Percentiles rank a stretch among this genome's conserved stretches.
phyloP scores from a whole-genome alignment of 2,888 invertebrate species.

The Onchidella celtica region DNA sequence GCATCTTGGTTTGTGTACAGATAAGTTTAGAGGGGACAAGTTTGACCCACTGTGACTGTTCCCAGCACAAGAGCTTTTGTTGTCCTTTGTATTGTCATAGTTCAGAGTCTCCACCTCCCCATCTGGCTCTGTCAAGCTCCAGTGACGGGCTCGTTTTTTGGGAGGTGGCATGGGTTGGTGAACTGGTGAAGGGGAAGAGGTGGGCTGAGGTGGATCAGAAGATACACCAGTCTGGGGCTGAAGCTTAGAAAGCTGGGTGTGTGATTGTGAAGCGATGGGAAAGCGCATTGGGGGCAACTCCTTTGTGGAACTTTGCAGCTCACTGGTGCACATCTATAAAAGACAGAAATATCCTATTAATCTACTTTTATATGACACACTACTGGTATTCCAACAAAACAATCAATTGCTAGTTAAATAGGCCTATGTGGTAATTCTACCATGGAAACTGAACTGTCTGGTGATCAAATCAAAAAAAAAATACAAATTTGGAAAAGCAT shows the following conservation, averaged over 20 bases:
- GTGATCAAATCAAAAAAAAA: no score
- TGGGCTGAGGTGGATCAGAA: background rate
- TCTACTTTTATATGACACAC: background rate
- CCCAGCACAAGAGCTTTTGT: background rate
- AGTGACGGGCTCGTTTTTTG: conserved; percentile 51
- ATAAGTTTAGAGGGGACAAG: conserved; percentile 24
- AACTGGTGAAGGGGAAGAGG: background rate
- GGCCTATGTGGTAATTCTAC: no score
- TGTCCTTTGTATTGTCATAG: background rate
- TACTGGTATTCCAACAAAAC: no score
- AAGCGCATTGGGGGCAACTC: background rate
- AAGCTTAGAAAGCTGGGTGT: background rate
- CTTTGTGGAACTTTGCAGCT: conserved; percentile 4
- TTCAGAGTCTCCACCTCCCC: background rate
- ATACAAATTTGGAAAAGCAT: no score
- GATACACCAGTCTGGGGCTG: background rate
- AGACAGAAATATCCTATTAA: background rate
- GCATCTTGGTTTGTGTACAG: background rate
- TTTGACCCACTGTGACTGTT: background rate
- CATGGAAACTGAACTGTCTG: no score
- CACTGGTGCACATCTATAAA: conserved; percentile 47
- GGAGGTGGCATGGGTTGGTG: conserved; percentile 42
- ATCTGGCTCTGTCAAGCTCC: conserved; percentile 44
- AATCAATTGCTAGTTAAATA: no score
- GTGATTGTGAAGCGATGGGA: background rate